Percentiles rank a stretch among this genome's conserved stretches.
Evolutionary conservation across 2,113 vertebrate species (phyloP).

Genomic region (Psittacula cyanocephala): DNA sequence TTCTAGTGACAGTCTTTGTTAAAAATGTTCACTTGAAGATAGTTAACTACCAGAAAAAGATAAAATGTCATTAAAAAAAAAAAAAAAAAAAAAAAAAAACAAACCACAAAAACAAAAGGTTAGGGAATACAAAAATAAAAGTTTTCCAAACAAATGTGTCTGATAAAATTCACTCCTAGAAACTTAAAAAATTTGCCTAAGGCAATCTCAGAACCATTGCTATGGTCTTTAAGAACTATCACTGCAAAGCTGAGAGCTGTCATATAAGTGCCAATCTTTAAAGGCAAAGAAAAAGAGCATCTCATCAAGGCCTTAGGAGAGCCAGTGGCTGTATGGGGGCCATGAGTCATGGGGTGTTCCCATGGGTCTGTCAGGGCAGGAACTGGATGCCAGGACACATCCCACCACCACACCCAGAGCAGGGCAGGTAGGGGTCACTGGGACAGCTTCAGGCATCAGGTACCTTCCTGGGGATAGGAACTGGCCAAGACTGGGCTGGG

Average conservation of each 20-base stretch:
- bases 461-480: not conserved
- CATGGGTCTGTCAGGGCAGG: rapidly evolving
- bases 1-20: not conserved
- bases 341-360: rapidly evolving
- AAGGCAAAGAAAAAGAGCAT: not conserved
- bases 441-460: rapidly evolving
- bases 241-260: not conserved
- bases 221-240: not conserved
- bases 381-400: not conserved
- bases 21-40: not conserved
- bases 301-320: not conserved
- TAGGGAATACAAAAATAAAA: not conserved
- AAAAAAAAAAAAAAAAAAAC: no score
- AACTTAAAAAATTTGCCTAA: not conserved
- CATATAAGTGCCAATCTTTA: not conserved
- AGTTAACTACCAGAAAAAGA: not conserved
- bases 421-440: rapidly evolving
- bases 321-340: not conserved
- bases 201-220: not conserved
- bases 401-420: not conserved
- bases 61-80: not conserved
- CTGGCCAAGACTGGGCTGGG: not conserved
- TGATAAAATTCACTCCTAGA: not conserved
- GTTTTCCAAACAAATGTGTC: not conserved
- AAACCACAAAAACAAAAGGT: not conserved